Conservation (phyloP, 2,888 invertebrate genomes). For the Drosophila maculinotata region DNA sequence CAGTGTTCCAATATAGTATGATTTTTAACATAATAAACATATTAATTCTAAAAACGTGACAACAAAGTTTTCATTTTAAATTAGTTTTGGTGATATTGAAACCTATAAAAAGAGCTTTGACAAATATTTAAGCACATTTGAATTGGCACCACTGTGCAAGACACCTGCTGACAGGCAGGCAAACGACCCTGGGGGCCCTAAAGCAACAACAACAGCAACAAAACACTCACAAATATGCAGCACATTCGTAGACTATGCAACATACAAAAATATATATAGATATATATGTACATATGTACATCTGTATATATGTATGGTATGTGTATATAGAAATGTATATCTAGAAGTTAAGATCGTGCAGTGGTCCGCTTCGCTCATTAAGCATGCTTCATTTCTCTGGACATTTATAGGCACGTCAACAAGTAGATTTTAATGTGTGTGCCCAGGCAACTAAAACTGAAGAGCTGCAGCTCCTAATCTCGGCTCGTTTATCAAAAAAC, state of each 20-base stretch:
- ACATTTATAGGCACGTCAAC: conserved; percentile 72
- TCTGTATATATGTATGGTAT: too few relatives aligned
- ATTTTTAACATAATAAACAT: too few relatives aligned
- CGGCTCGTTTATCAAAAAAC: conserved; percentile 64
- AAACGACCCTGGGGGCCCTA: conserved; percentile 26
- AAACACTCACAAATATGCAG: conserved; percentile 10
- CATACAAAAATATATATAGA: background rate
- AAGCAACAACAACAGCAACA: background rate
- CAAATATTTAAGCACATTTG: background rate
- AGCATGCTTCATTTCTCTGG: conserved; percentile 73
- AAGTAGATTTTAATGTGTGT: conserved; percentile 49
- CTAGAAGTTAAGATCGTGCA: conserved; percentile 42
- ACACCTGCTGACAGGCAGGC: conserved; percentile 45
- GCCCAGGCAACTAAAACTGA: conserved; percentile 7
- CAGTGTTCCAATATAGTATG: too few relatives aligned
- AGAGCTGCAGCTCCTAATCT: conserved; percentile 55
- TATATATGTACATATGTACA: conserved; percentile 1
- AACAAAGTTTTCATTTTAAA: background rate
- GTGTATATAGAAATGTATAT: too few relatives aligned
- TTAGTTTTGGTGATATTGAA: background rate
- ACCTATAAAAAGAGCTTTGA: background rate
- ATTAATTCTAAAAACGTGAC: background rate
- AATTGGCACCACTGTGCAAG: conserved; percentile 24
- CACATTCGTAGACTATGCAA: conserved; percentile 4
- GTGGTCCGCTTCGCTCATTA: conserved; percentile 60